Evolutionary conservation across 30 jellyfish, hydroid and myxozoan species (phyloP), one percentile per base, ranked within the genome.

Genomic region (Hydra vulgaris): DNA sequence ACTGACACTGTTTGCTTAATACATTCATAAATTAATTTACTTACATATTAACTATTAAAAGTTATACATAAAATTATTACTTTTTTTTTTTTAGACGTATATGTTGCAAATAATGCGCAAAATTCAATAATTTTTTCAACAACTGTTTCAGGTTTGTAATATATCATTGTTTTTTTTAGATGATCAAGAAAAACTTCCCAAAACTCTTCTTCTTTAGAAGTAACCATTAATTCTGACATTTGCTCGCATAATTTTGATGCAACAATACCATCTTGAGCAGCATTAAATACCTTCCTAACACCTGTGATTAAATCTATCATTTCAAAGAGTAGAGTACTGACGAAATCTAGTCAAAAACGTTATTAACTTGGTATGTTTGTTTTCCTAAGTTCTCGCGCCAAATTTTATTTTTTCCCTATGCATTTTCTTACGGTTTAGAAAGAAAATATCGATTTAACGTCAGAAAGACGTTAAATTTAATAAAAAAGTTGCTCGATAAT

Each of bases 101-200:
- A 84, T 27, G 95, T 77, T 18, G 91, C 89, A 74, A 91, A 91
- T 4, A 87, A 70, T 18, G 90, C 92, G 12, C 84, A 23, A 71
- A 91, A 87, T 25, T 91, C 97, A 66, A 91, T 86, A 7, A 89
- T 85, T 75, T 95, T 66, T 54, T 91, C 97, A 19, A 91, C 97
- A 8, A 88, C 95, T 27, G 96, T 90, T 26, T 86, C 96, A 23
- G 92, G 78, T 17, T 85, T 86, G 79, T 80, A 83, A 21, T 80
- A 89, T 78, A 91, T 89, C 80, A 91, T 80, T 1, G 96, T 73
- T 76, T 86, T 87, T 54, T 91, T 84, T 8, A 86, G 85, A 72
- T 77, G 91, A 7, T 84, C 73, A 0, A 89, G 75, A 67, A 89
- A 89, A 66, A 70, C 79, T 7, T 54, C 86, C 72, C 56, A 84